Conservation (phyloP, 2,113 vertebrate species). For the Chunga burmeisteri region DNA sequence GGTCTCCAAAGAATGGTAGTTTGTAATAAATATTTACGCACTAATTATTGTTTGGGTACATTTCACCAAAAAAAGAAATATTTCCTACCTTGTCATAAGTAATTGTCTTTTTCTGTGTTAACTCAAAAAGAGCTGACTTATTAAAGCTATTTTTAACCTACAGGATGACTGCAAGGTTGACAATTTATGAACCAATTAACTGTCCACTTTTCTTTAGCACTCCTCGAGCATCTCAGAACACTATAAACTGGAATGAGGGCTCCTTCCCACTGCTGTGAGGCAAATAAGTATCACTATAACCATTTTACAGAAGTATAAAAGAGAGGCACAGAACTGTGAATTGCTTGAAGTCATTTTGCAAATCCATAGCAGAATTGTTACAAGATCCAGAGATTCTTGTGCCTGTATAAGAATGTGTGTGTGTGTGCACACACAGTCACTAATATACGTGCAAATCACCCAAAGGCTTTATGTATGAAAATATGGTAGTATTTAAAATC, state of each 20-base stretch:
- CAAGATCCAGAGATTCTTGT: neutral
- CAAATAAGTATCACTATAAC: neutral
- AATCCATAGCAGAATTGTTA: neutral
- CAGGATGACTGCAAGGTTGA: neutral
- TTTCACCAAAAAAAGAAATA: neutral
- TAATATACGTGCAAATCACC: neutral
- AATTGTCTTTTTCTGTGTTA: conserved; percentile 28
- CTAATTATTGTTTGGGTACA: conserved; percentile 5
- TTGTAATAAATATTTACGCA: neutral
- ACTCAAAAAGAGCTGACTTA: neutral
- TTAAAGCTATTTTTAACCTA: conserved; percentile 27
- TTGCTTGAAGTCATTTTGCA: neutral
- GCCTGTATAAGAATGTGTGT: neutral
- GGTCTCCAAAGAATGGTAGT: neutral
- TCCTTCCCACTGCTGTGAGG: neutral
- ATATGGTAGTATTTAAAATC: neutral
- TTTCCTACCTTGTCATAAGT: conserved; percentile 12
- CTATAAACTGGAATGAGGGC: neutral
- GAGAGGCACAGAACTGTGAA: neutral
- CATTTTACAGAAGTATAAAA: neutral
- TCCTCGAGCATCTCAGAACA: neutral
- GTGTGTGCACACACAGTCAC: accelerated
- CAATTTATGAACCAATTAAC: conserved; percentile 40
- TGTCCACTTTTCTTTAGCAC: neutral
- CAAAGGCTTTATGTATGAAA: neutral